Base-by-base conservation (phyloP, 2,888 invertebrate genomes). In the Sinotaia quadrata region DNA sequence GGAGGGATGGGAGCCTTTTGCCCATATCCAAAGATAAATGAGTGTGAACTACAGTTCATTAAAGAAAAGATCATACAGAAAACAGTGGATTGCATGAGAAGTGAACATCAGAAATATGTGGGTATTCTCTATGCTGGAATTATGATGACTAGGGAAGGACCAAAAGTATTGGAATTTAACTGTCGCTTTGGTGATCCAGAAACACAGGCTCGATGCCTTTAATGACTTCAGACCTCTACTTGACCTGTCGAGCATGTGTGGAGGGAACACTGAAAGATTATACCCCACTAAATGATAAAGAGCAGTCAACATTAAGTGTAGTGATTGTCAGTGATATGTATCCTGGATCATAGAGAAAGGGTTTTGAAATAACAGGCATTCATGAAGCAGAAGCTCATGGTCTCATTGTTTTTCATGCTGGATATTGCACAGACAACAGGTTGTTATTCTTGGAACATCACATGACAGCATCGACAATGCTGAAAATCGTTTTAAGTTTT, bases 1-100 rank as follows among this genome's bases (percentile, higher is more conserved):
- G 98, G 98, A 0, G 98, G 98, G 54, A 98, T 99, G 98, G 98
- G 98, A 0, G 98, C 97, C 2, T 95, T 97, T 86, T 95, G 94
- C 76, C 98, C 98, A 0, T 96, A 96, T 79, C 93, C 94, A 0
- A 90, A 95, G 74, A 74, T 87, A 12, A 77, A 70, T 34, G 67
- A 78, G 18, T 60, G 68, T 29, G 82, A 85, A 21, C 57, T 87
- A 58, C 74, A 81, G 27, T 67, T 67, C 36, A 87, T 89, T 15
- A 91, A 92, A 81, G 91, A 90, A 49, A 91, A 93, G 37, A 91
- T 98, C 51, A 87, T 98, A 33, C 92, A 95, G 86, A 91, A 91
- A 78, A 92, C 96, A 0, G 91, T 98, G 0, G 91, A 93, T 81
- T 96, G 95, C 0, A 86, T 98, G 81, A 91, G 91, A 72, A 91